Evolutionary conservation across 2,113 vertebrate species (phyloP).

Genomic region (Callipepla californica): DNA sequence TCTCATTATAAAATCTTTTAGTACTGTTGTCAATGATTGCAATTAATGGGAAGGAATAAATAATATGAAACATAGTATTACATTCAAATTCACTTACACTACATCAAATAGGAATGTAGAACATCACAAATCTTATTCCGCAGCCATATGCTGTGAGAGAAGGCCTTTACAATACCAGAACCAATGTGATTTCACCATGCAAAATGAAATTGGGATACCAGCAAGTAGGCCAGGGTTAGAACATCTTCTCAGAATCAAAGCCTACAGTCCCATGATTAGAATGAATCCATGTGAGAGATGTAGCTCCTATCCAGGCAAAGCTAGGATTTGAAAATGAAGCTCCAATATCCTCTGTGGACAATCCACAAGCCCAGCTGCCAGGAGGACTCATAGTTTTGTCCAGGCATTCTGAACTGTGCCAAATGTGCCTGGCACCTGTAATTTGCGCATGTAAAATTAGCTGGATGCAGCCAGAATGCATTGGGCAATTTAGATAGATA

Average conservation of each 20-base stretch:
- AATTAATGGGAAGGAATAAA: not conserved
- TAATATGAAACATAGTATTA: not conserved
- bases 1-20: not conserved
- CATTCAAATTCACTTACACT: not conserved
- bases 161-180: not conserved
- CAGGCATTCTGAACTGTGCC: not conserved
- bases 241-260: not conserved
- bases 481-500: not conserved
- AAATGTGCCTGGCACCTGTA: not conserved
- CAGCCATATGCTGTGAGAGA: not conserved
- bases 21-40: not conserved
- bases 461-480: fast-evolving
- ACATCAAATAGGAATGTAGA: not conserved
- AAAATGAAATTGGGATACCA: not conserved
- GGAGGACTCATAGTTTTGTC: not conserved
- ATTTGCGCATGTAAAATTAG: not conserved
- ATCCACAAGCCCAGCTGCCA: not conserved
- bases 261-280: fast-evolving
- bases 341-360: not conserved
- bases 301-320: not conserved
- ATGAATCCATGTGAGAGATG: fast-evolving
- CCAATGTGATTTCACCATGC: not conserved
- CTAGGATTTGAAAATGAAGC: not conserved
- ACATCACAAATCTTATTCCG: not conserved
- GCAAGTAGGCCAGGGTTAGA: not conserved